phyloP scores from a whole-genome alignment of 2,797 vertebrate species.

The Chrysocyon brachyurus region DNA sequence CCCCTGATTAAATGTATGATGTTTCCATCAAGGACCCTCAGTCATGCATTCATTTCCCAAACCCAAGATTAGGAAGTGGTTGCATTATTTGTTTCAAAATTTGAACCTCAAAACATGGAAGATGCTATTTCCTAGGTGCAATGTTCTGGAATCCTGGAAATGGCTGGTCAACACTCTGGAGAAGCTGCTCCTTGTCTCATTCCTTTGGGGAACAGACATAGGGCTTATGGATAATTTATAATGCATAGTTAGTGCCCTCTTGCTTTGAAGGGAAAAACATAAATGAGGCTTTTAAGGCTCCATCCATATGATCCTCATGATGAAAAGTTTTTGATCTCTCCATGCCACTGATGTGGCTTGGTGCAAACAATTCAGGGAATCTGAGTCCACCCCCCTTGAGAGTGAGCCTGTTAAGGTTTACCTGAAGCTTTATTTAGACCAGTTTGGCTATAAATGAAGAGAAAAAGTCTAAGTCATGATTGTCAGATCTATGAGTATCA shows the following conservation, averaged over 20 bases:
- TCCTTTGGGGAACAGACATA: rapidly evolving
- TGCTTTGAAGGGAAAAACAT: too few species aligned
- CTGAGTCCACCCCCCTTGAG: not conserved
- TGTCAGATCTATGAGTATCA: slow-evolving; percentile 40
- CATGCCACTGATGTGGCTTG: not conserved
- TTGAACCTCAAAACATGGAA: not conserved
- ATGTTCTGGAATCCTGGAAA: rapidly evolving
- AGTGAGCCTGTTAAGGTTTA: not conserved
- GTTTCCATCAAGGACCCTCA: not conserved
- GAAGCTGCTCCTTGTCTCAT: rapidly evolving
- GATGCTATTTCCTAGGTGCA: not conserved
- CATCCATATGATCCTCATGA: too few species aligned
- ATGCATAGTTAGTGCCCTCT: rapidly evolving
- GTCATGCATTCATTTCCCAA: not conserved
- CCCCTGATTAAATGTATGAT: not conserved
- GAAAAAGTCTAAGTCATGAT: not conserved
- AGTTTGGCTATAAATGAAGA: not conserved
- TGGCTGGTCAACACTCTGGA: rapidly evolving
- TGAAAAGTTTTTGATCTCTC: not conserved
- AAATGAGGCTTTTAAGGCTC: not conserved
- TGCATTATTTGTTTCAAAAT: not conserved
- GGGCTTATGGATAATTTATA: rapidly evolving
- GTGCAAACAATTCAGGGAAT: not conserved
- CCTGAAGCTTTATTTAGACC: not conserved
- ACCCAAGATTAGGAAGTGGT: not conserved